Evolutionary conservation across 2,113 vertebrate genomes (phyloP).

Genomic region (Oncorhynchus clarkii): DNA sequence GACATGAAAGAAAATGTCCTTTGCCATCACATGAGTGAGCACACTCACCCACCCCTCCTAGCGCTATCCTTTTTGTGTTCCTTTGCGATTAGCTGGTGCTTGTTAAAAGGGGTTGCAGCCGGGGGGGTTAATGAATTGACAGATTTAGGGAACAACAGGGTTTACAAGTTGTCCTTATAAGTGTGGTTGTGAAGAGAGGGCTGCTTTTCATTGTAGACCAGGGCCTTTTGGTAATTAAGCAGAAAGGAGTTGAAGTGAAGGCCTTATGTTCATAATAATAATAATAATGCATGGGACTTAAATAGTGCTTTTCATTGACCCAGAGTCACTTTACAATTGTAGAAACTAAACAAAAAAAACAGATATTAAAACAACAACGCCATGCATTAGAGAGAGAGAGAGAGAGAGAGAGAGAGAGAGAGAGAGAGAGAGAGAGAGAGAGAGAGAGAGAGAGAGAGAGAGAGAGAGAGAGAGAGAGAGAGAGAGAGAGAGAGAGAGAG

Average conservation of each 20-base stretch:
- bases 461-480: too few species aligned
- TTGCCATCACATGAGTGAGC: conserved; percentile 15
- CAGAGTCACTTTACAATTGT: too few species aligned
- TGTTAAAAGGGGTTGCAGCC: conserved; percentile 49
- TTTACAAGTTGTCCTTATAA: conserved; percentile 72
- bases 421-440: too few species aligned
- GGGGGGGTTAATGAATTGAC: conserved; percentile 52
- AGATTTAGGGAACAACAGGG: conserved; percentile 62
- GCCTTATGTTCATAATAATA: conserved; percentile 28
- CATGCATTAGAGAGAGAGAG: too few species aligned
- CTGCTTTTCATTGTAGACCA: conserved; percentile 44
- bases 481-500: too few species aligned
- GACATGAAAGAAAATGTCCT: conserved; percentile 50
- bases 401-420: too few species aligned
- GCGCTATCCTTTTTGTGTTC: conserved; percentile 41
- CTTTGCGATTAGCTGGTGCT: conserved; percentile 61
- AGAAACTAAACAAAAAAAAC: too few species aligned
- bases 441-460: too few species aligned
- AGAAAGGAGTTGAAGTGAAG: conserved; percentile 45
- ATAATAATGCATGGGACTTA: conserved; percentile 15
- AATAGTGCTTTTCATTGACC: conserved; percentile 1
- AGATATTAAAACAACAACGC: too few species aligned
- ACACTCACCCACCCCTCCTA: background rate
- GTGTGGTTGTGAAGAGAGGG: conserved; percentile 49
- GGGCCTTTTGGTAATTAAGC: conserved; percentile 32